phyloP scores from a whole-genome alignment of 2,888 invertebrate genomes.

The Nesidiocoris tenuis region DNA sequence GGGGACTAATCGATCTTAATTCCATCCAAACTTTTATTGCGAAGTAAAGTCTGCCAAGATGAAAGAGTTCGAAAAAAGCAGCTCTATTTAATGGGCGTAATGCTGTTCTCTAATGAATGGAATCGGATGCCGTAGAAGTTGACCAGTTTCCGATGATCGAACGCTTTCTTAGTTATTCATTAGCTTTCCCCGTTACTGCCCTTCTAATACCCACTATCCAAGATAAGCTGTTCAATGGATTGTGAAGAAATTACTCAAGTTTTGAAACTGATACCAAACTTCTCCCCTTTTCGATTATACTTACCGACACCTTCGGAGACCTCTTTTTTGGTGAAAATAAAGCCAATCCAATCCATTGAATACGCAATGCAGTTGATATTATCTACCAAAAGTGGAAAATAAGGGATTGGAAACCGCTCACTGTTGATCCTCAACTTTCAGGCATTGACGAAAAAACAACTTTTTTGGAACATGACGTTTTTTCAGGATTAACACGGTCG shows the following conservation, averaged over 20 bases:
- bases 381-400: too few species aligned
- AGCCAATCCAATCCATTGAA: too few species aligned
- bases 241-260: conserved; percentile 11
- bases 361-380: too few species aligned
- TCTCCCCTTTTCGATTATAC: background rate
- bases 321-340: too few species aligned
- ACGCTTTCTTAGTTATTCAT: conserved; percentile 24
- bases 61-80: background rate
- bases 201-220: background rate
- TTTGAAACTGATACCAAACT: conserved; percentile 2
- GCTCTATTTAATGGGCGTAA: background rate
- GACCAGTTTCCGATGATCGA: conserved; percentile 11
- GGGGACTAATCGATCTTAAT: background rate
- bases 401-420: too few species aligned
- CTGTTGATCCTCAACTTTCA: too few species aligned
- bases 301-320: background rate
- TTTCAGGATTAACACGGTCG: too few species aligned
- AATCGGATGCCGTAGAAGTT: conserved; percentile 10
- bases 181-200: conserved; percentile 1
- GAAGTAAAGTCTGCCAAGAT: background rate
- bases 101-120: conserved; percentile 15
- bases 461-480: too few species aligned
- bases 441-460: too few species aligned
- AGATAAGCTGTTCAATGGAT: conserved; percentile 20
- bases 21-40: background rate